Conservation (phyloP, 2,797 vertebrate species). For the Sebastes itinus region DNA sequence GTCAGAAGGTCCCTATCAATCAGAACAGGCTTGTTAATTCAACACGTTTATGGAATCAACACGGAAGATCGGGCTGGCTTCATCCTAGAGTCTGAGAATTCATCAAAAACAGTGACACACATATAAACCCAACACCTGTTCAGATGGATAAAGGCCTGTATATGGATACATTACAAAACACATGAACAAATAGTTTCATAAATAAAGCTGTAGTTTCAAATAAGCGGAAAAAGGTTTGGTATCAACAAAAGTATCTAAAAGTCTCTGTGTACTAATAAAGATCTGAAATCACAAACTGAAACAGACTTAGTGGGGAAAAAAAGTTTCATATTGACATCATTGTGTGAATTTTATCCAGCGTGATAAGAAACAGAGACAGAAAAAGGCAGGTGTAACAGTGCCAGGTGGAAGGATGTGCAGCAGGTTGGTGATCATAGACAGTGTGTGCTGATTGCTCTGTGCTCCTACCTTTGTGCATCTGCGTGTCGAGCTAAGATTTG, state of each 20-base stretch:
- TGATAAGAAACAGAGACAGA: background rate
- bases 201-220: background rate
- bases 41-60: background rate
- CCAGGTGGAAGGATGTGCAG: slow-evolving; percentile 21
- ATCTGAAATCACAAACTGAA: slow-evolving; percentile 1
- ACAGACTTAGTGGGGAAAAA: background rate
- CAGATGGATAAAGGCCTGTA: background rate
- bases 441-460: slow-evolving; percentile 52
- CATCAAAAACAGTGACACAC: background rate
- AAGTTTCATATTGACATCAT: background rate
- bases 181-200: background rate
- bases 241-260: background rate
- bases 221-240: background rate
- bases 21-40: slow-evolving; percentile 39
- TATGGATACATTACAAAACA: background rate
- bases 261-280: background rate
- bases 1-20: slow-evolving; percentile 58
- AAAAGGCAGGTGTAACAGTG: background rate
- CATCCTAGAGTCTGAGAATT: background rate
- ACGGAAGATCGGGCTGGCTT: background rate
- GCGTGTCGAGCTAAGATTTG: slow-evolving; percentile 65
- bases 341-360: background rate
- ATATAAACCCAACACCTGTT: background rate
- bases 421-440: slow-evolving; percentile 22
- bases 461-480: slow-evolving; percentile 74